Conservation (phyloP, 2,888 invertebrate genomes). For the Drosophila anomalata region DNA sequence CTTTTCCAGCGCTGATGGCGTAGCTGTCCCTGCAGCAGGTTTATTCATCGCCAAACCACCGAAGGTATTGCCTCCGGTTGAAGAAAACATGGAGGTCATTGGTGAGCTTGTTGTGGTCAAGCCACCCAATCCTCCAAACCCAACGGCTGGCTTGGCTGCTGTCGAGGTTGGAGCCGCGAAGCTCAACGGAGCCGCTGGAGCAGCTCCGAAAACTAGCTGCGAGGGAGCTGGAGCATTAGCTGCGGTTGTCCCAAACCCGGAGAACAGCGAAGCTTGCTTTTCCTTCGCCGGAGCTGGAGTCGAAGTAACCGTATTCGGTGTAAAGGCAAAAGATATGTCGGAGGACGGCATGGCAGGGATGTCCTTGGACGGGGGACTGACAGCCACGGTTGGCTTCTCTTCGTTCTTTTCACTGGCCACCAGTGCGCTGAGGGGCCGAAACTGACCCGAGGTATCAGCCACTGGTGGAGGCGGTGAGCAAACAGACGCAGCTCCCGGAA, state of each 20-base stretch:
- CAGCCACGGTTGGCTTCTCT: conserved; percentile 8
- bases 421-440: conserved; percentile 65
- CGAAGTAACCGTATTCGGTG: conserved; percentile 74
- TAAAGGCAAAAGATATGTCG: conserved; percentile 71
- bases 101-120: conserved; percentile 28
- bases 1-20: conserved; percentile 1
- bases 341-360: conserved; percentile 12
- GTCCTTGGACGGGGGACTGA: conserved; percentile 6
- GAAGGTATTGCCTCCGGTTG: conserved; percentile 6
- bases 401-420: conserved; percentile 27
- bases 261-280: conserved; percentile 58
- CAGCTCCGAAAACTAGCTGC: conserved; percentile 39
- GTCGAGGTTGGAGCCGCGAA: conserved; percentile 46
- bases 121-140: conserved; percentile 48
- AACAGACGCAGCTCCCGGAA: conserved; percentile 85
- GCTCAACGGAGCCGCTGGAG: conserved; percentile 21
- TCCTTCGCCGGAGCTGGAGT: conserved; percentile 79
- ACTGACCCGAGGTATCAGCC: conserved; percentile 81
- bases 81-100: conserved; percentile 13
- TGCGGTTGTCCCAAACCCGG: conserved; percentile 43
- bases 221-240: conserved; percentile 17
- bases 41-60: conserved; percentile 15
- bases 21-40: conserved; percentile 11
- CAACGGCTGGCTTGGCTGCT: conserved; percentile 40
- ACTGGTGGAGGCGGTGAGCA: conserved; percentile 87